Evolutionary conservation across 2,113 vertebrate species (phyloP).

Genomic region (Empidonax alnorum): DNA sequence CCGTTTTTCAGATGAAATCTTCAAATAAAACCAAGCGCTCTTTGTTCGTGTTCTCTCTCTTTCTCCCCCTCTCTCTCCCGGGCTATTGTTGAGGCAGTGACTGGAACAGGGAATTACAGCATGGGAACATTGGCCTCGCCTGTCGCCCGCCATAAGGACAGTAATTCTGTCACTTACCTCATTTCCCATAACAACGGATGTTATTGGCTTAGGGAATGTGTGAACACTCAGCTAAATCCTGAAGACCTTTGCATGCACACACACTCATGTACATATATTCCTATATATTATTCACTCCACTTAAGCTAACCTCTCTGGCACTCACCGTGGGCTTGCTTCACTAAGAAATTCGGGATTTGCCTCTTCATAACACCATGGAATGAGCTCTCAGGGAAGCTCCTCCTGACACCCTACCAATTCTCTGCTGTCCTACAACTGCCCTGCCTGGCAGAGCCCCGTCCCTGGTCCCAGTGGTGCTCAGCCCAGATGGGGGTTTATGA

Average conservation of each 20-base stretch:
- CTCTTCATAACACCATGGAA: background rate
- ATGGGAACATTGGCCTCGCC: constrained; percentile 46
- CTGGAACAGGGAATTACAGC: constrained; percentile 20
- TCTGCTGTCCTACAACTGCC: background rate
- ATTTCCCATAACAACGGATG: constrained; percentile 72
- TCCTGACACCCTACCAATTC: background rate
- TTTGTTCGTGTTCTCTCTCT: background rate
- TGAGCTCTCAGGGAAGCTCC: background rate
- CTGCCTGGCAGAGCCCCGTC: fast-evolving
- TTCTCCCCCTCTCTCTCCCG: background rate
- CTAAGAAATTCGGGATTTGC: background rate
- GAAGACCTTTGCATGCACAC: constrained; percentile 44
- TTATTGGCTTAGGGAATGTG: constrained; percentile 69
- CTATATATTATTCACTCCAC: background rate
- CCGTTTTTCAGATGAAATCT: background rate
- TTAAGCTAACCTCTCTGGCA: background rate
- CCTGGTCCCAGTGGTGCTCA: fast-evolving
- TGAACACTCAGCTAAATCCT: constrained; percentile 53
- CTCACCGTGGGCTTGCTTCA: background rate
- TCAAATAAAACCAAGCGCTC: background rate
- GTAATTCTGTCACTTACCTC: constrained; percentile 73
- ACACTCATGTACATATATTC: background rate
- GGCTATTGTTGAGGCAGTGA: background rate
- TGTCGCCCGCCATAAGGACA: constrained; percentile 66
- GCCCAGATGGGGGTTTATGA: background rate